Evolutionary conservation across 2,113 vertebrate genomes (phyloP).

Genomic region (Charina bottae): DNA sequence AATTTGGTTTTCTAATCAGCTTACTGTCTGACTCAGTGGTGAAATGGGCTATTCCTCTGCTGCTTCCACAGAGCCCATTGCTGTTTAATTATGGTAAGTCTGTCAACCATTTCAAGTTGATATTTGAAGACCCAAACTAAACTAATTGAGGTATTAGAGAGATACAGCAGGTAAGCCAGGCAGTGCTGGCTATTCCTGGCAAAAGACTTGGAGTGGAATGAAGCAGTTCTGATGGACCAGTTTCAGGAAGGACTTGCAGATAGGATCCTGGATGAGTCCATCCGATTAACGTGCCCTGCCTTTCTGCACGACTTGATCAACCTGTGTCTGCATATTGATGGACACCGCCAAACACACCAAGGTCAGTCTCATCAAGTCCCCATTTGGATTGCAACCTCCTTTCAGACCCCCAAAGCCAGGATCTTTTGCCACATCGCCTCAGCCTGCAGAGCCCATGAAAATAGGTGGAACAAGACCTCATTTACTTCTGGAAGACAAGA

Average conservation of each 20-base stretch:
- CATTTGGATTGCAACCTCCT: background rate
- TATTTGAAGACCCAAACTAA: background rate
- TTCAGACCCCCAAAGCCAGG: background rate
- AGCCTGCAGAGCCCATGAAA: background rate
- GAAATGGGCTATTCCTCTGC: background rate
- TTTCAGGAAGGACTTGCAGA: background rate
- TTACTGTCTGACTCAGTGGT: background rate
- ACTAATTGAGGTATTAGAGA: background rate
- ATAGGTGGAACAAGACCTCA: background rate
- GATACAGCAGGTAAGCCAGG: too few relatives aligned
- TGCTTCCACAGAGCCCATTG: background rate
- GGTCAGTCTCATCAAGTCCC: background rate
- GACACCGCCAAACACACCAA: background rate
- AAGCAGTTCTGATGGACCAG: background rate
- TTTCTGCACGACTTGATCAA: background rate
- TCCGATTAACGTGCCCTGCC: background rate
- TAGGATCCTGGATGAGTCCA: background rate
- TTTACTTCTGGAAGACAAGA: background rate
- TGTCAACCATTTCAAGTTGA: background rate
- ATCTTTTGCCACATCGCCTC: background rate
- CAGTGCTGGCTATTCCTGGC: background rate
- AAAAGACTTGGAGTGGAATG: background rate
- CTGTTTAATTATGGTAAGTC: background rate
- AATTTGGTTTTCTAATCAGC: background rate
- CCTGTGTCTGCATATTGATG: background rate